Evolutionary conservation across 2,797 vertebrate genomes (phyloP).

Genomic region (Glyptemys insculpta): DNA sequence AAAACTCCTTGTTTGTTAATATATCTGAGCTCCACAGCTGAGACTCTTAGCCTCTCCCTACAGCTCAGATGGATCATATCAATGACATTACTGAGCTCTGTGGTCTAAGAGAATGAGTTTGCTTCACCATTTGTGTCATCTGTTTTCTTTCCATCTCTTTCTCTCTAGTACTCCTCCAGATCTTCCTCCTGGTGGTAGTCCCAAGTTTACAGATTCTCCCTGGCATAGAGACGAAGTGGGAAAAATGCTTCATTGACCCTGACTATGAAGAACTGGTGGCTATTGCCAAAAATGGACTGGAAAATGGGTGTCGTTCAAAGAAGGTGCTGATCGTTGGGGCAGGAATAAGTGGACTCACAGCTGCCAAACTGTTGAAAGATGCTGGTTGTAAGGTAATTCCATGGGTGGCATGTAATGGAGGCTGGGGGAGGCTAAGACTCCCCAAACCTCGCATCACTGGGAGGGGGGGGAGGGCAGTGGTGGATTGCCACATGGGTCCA

Average conservation of each 20-base stretch:
- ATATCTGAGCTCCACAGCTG: too few species aligned
- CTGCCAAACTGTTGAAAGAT: conserved; percentile 53
- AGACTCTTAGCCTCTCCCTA: too few species aligned
- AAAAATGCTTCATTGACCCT: conserved; percentile 83
- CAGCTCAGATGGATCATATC: not conserved
- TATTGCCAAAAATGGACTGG: conserved; percentile 80
- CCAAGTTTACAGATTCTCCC: not conserved
- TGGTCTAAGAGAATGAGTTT: not conserved
- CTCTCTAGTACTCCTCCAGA: not conserved
- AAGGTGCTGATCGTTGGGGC: conserved; percentile 49
- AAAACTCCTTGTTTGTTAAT: too few species aligned
- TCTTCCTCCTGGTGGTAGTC: not conserved
- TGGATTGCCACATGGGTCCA: too few species aligned
- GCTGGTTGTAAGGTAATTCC: conserved; percentile 48
- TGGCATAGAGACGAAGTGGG: not conserved
- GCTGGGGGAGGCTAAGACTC: too few species aligned
- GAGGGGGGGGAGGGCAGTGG: too few species aligned
- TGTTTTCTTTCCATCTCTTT: not conserved
- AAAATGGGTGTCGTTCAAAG: conserved; percentile 52
- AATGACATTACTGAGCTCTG: not conserved
- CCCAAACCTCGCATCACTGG: too few species aligned
- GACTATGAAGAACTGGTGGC: conserved; percentile 84
- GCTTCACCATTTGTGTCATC: not conserved
- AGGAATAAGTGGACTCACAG: conserved; percentile 56
- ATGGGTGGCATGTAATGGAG: not conserved